Evolutionary conservation across 2,888 invertebrate genomes (phyloP).

Genomic region (Campoplex capitator): DNA sequence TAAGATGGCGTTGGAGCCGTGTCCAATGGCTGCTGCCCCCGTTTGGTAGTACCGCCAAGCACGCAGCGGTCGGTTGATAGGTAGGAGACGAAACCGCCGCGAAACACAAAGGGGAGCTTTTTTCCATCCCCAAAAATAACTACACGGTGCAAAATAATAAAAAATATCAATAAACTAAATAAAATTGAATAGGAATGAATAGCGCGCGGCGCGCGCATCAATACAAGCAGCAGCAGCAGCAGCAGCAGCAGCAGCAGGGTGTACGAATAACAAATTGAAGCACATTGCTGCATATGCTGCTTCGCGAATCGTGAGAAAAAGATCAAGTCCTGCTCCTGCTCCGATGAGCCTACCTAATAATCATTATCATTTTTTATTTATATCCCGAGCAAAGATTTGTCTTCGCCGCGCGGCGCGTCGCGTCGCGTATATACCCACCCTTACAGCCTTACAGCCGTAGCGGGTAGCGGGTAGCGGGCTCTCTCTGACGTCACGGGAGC

Average conservation of each 20-base stretch:
- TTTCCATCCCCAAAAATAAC: slow-evolving; percentile 32
- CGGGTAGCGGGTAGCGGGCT: background rate
- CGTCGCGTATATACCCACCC: slow-evolving; percentile 24
- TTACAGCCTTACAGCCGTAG: too few species aligned
- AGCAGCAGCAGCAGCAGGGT: too few species aligned
- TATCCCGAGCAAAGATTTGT: too few species aligned
- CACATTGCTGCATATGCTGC: too few species aligned
- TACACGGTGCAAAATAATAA: background rate
- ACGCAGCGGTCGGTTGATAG: too few species aligned
- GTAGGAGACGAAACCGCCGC: background rate
- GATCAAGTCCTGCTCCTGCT: too few species aligned
- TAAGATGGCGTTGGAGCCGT: slow-evolving; percentile 52
- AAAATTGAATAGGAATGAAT: too few species aligned
- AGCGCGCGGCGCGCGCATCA: too few species aligned
- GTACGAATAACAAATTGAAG: background rate
- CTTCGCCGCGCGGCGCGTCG: background rate
- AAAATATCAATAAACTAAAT: background rate
- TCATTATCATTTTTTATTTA: too few species aligned
- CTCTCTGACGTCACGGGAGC: slow-evolving; percentile 60
- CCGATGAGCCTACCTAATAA: too few species aligned
- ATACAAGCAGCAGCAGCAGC: too few species aligned
- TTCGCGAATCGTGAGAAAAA: too few species aligned
- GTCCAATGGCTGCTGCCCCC: slow-evolving; percentile 49
- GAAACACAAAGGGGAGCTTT: slow-evolving; percentile 31
- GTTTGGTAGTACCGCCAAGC: slow-evolving; percentile 23